Conservation (phyloP, 2,113 vertebrate species). For the Lota lota region DNA sequence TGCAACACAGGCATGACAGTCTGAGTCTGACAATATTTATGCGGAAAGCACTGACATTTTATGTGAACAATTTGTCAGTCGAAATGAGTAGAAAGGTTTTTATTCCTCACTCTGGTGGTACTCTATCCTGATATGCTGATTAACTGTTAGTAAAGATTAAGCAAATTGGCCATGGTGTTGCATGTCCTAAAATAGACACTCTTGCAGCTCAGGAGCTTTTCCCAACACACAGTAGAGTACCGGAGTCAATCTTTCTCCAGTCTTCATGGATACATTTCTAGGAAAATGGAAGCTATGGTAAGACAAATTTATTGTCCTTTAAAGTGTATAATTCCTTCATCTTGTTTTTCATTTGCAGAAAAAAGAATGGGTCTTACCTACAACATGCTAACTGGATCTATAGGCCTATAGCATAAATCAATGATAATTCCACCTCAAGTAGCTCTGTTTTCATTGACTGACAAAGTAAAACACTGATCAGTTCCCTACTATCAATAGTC, state of each 20-base stretch:
- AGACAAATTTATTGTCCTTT: slow-evolving; percentile 24
- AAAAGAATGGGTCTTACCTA: background rate
- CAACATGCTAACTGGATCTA: background rate
- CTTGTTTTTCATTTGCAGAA: background rate
- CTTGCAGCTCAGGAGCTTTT: slow-evolving; percentile 66
- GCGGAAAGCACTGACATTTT: no score
- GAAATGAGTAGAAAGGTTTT: no score
- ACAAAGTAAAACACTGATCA: no score
- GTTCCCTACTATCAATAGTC: no score
- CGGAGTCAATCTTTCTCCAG: slow-evolving; percentile 28
- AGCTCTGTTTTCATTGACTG: no score
- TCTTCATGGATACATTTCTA: slow-evolving; percentile 25
- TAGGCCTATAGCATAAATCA: no score
- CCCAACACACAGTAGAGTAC: slow-evolving; percentile 32
- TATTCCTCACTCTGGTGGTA: no score
- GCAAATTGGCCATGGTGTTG: slow-evolving; percentile 81
- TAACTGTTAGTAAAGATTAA: slow-evolving; percentile 85
- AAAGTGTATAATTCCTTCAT: slow-evolving; percentile 7
- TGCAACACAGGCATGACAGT: no score
- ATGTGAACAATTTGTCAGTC: no score
- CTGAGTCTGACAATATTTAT: no score
- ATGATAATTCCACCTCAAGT: no score
- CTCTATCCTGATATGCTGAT: slow-evolving; percentile 26
- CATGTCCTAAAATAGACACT: slow-evolving; percentile 68
- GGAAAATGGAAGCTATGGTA: slow-evolving; percentile 66